Evolutionary conservation across 2,888 invertebrate genomes (phyloP).

Genomic region (Ennomos quercinarius): DNA sequence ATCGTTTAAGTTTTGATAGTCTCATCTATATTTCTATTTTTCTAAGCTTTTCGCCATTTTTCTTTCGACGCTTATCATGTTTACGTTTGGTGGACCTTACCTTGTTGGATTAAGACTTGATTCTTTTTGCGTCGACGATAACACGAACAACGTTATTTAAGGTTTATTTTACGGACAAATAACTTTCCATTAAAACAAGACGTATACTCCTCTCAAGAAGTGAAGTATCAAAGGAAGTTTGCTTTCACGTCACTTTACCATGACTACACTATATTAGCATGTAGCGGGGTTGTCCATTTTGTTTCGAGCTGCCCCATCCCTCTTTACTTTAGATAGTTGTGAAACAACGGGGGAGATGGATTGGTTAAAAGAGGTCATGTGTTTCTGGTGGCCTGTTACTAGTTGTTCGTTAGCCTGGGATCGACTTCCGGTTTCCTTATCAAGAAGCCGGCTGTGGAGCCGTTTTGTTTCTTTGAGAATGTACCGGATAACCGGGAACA

Average conservation of each 20-base stretch:
- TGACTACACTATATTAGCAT: slow-evolving; percentile 63
- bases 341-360: slow-evolving; percentile 32
- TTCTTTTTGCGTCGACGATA: slow-evolving; percentile 7
- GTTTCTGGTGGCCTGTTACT: slow-evolving; percentile 55
- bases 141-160: slow-evolving; percentile 3
- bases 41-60: slow-evolving; percentile 15
- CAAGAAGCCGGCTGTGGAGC: slow-evolving; percentile 64
- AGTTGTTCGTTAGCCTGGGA: slow-evolving; percentile 73
- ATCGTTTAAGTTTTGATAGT: too few relatives aligned
- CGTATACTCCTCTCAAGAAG: slow-evolving; percentile 49
- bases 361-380: slow-evolving; percentile 45
- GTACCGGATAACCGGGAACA: slow-evolving; percentile 56
- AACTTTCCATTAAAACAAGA: slow-evolving; percentile 53
- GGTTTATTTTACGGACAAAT: slow-evolving; percentile 41
- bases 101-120: background rate
- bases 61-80: slow-evolving; percentile 8
- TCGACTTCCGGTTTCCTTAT: slow-evolving; percentile 76
- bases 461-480: slow-evolving; percentile 72
- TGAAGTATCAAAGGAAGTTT: slow-evolving; percentile 68
- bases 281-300: slow-evolving; percentile 48
- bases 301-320: slow-evolving; percentile 42
- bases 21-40: too few relatives aligned
- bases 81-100: background rate
- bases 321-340: slow-evolving; percentile 28
- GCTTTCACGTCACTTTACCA: slow-evolving; percentile 61